Base-by-base conservation (phyloP, 2,113 vertebrate species). In the Panthera uncia region DNA sequence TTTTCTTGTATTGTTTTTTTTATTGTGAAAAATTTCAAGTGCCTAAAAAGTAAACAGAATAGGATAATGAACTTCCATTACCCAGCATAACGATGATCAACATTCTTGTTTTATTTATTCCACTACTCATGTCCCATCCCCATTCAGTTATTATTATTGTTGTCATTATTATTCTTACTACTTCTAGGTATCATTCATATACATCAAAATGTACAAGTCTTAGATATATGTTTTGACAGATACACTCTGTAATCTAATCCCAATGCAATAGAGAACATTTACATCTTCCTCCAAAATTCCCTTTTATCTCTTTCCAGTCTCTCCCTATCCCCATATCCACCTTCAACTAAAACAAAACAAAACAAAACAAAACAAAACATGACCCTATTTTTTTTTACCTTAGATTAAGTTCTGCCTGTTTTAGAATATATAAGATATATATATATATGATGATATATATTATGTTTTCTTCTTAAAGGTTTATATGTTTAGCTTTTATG, bases 261-360 rank as follows among this genome's bases (percentile, higher is more conserved):
- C 48, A 57, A 61, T 10, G 4, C 61, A 48, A 12, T 31, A 55
- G 3, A 74, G 73, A 66, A n/a, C 45, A 41, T 50, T 71, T 74
- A 25, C 25, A 50, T 82, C 66, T 81, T 91, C 69, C 41, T 69
- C 10, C 52, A 27, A 55, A 25, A 25, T 86, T 89, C 45, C 13
- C 63, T 83, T 55, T 61, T 14, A 21, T 63, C 25, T 50, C 45
- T 97, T 98, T 52, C 45, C 66, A 73, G 36, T 94, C 95, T 97
- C 89, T 91, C 81, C 50, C 48, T 19, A 3, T 4, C 16, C 29
- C 41, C 52, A 65, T 13, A 21, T 61, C 18, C 31, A 36, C 65
- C 73, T 57, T 19, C 31, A 87, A 5, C 19, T 82, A 45, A 68
- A 80, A 57, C 50, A 50, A 68, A 73, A 31, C 14, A 79, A 79